phyloP scores from a whole-genome alignment of 1,140 invertebrate species.

The Ruditapes philippinarum region DNA sequence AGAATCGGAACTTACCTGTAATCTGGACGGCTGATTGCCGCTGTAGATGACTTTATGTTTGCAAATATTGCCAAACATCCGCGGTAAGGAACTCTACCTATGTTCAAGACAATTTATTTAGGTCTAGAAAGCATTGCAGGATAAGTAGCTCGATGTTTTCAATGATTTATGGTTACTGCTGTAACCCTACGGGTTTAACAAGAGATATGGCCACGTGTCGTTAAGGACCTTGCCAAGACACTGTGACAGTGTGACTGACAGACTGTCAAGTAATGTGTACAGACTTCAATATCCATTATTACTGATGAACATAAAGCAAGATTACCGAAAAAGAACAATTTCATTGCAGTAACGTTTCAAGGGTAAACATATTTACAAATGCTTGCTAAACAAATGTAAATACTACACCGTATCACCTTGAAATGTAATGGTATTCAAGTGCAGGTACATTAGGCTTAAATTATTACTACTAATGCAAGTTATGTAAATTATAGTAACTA shows the following conservation, averaged over 20 bases:
- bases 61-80: conserved; percentile 58
- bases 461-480: too few species aligned
- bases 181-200: neutral
- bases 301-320: neutral
- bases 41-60: conserved; percentile 64
- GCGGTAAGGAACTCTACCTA: conserved; percentile 53
- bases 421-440: too few species aligned
- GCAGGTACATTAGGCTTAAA: too few species aligned
- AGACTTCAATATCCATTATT: neutral
- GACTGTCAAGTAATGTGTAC: neutral
- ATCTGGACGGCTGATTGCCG: neutral
- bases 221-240: conserved; percentile 13
- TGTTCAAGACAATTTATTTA: conserved; percentile 62
- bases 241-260: conserved; percentile 15
- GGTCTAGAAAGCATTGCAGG: conserved; percentile 17
- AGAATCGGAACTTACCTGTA: conserved; percentile 27
- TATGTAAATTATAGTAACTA: too few species aligned
- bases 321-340: neutral
- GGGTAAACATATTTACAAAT: too few species aligned
- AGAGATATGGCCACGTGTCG: neutral
- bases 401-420: too few species aligned
- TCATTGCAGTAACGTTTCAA: neutral
- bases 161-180: conserved; percentile 9
- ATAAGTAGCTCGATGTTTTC: conserved; percentile 17
- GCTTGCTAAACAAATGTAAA: too few species aligned